Evolutionary conservation across 2,888 invertebrate genomes (phyloP), one percentile per base, ranked within the genome.

Genomic region (Stramonita haemastoma): DNA sequence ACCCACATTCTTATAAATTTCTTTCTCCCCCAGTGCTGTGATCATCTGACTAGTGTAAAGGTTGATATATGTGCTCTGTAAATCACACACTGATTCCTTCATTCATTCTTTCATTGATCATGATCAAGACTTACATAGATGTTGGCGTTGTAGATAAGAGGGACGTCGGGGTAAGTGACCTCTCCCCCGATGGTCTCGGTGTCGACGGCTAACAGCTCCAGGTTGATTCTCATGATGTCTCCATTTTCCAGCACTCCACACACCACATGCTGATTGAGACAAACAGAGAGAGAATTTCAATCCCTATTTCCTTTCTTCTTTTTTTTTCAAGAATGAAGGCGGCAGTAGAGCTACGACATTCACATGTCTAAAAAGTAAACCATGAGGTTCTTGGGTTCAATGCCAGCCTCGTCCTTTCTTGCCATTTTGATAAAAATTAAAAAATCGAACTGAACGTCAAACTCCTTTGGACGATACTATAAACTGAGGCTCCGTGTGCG

Each of bases 141-240:
- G 88, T 91, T 91, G 15, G 92, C 92, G 73, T 92, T 92, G 81
- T 92, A 92, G n/a, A 94, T 91, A 29, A 90, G 90, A 0, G 92
- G 91, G 13, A 92, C 91, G 8, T 93, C 93, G 22, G 88, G 90
- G 36, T 88, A 84, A n/a, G 88, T 89, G 29, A 86, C 90, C 13
- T 89, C 89, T 57, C 91, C 90, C 29, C 91, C 91, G 26, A 90
- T 86, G 19, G 36, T 73, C 46, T 90, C 91, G 1, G 91, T 90
- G 13, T 81, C 87, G 26, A 57, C 89, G 0, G 88, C 79, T 32
- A 87, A 36, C 8, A 87, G 90, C 90, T 94, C 93, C 89, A 94
- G 89, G 84, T 94, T 93, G 89, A 93, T 92, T 86, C 94, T 94
- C 32, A 95, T 87, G 29, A 95, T 90, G 90, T 94, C 94, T 32